phyloP scores from a whole-genome alignment of 2,113 vertebrate species.

The Corvus moneduloides region DNA sequence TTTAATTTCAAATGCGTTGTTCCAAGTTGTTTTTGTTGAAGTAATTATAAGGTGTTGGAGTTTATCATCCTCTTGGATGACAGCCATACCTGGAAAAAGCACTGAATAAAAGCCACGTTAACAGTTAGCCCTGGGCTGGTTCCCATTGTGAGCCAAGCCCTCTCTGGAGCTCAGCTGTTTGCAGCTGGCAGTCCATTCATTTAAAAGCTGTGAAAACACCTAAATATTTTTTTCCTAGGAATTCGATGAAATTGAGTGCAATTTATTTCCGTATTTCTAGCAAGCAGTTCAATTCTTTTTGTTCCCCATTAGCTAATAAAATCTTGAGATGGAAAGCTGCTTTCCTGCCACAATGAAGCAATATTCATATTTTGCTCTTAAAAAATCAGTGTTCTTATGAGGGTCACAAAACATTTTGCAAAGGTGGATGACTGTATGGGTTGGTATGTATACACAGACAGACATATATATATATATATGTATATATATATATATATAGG shows the following conservation, averaged over 20 bases:
- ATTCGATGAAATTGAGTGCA: not conserved
- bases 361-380: not conserved
- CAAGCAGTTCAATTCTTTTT: not conserved
- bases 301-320: not conserved
- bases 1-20: slow-evolving; percentile 12
- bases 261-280: not conserved
- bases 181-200: slow-evolving; percentile 16
- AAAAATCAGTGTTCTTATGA: not conserved
- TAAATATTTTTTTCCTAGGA: not conserved
- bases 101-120: not conserved
- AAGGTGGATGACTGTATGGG: not conserved
- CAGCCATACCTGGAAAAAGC: slow-evolving; percentile 17
- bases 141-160: not conserved
- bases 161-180: not conserved
- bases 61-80: slow-evolving; percentile 23
- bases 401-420: not conserved
- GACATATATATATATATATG: not conserved
- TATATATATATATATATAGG: not conserved
- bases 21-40: slow-evolving; percentile 3
- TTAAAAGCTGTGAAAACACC: slow-evolving; percentile 25
- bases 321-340: not conserved
- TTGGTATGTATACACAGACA: not conserved
- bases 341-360: not conserved
- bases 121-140: slow-evolving; percentile 22
- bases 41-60: slow-evolving; percentile 46